These are phyloP conservation scores for Montipora efflorescens DNA, from an alignment of 64 coral and sea anemone species.

Conservation along the genomic window DNA sequence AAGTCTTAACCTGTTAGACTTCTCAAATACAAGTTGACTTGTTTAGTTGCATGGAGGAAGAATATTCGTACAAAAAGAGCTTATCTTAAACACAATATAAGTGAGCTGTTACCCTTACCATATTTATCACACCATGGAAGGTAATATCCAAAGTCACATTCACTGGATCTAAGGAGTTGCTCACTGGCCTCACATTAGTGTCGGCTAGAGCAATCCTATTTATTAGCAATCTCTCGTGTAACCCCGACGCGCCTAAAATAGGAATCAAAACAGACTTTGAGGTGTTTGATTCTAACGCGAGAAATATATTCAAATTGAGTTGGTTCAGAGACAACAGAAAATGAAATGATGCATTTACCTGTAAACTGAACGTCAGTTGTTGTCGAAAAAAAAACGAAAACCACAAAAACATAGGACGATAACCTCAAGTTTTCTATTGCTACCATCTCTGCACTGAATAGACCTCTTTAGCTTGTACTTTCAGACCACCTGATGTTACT, in stretches of 20 bases:
- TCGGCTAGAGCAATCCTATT: neutral
- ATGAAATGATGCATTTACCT: too few species aligned
- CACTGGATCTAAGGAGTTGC: neutral
- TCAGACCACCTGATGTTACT: too few species aligned
- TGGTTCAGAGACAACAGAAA: too few species aligned
- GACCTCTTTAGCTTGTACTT: too few species aligned
- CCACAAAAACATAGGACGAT: neutral
- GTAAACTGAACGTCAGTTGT: neutral
- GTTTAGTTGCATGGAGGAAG: neutral
- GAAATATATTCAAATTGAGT: too few species aligned
- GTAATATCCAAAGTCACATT: conserved; percentile 73
- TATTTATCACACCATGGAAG: conserved; percentile 59
- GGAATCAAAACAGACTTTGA: neutral
- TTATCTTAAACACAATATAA: too few species aligned
- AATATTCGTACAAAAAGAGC: too few species aligned
- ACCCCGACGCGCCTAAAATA: neutral
- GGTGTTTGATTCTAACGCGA: too few species aligned
- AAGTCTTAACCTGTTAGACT: neutral
- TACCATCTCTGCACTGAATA: neutral
- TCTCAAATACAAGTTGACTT: neutral
- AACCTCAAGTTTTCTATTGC: neutral
- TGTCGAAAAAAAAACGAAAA: neutral
- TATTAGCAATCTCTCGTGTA: neutral
- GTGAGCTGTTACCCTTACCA: conserved; percentile 19
- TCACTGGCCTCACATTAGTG: conserved; percentile 26